Evolutionary conservation across 30 jellyfish, hydroid and myxozoan species (phyloP), one percentile per base, ranked within the genome.

Genomic region (Turritopsis dohrnii): DNA sequence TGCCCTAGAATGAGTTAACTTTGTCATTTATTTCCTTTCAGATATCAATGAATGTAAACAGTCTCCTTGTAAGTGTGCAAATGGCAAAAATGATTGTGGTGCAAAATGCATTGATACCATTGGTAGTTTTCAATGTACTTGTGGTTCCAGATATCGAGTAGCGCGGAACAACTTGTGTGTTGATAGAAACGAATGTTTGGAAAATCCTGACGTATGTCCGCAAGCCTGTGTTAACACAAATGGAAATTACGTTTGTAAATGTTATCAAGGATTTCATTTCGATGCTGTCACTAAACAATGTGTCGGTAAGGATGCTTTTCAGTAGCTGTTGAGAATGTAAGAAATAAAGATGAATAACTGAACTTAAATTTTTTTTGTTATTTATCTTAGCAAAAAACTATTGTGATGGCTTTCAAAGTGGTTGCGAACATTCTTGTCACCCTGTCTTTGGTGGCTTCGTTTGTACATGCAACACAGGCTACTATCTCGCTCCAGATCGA

Each of bases 161-260:
- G 84, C 90, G 16, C 66, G 95, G 18, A 82, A 92, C 92, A 91
- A 91, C 69, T 54, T 75, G 21, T 91, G 97, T 83, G 83, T 82
- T 24, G 97, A 90, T 71, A 84, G 89, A 20, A 90, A 90, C 76
- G 97, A 90, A 66, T 90, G 97, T 91, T 72, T 85, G 41, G 97
- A 90, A 53, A 79, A 83, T 3, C 91, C 95, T 0, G 85, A 76
- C 53, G 79, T 90, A 1, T 89, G 96, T 69, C 90, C 94, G 20
- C 94, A 89, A 7, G 71, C 53, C 23, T 90, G 97, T 75, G 74
- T 86, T 31, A 90, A 90, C 81, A 87, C 96, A n/a, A 90, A 84
- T 28, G 97, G 97, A 9, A 75, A 86, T 23, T 87, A 82, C 74
- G 41, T 53, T 81, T 90, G 97, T 41, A 79, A 81, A 30, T 90